These are phyloP conservation scores for Sitta europaea DNA, from an alignment of 2,113 vertebrate genomes.

Conservation along the genomic window DNA sequence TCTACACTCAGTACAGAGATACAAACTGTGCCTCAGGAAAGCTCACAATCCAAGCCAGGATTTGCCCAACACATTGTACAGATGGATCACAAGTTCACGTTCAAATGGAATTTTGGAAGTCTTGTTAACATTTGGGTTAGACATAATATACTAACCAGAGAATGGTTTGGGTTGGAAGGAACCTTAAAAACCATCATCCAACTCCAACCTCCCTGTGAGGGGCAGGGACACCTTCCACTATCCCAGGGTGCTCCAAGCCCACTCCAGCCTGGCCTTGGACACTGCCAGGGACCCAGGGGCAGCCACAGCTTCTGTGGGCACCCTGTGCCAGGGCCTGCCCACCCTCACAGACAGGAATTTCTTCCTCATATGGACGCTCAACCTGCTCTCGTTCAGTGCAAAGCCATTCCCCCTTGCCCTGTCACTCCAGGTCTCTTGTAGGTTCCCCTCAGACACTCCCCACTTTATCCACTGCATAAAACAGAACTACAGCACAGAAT, in stretches of 20 bases:
- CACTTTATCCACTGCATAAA: neutral
- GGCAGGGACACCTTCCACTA: neutral
- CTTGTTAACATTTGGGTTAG: neutral
- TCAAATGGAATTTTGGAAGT: neutral
- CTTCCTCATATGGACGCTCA: neutral
- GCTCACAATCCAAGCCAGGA: neutral
- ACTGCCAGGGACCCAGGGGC: neutral
- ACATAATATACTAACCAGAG: neutral
- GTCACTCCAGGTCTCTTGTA: neutral
- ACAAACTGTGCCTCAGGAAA: neutral
- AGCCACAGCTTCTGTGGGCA: neutral
- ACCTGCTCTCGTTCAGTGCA: no score
- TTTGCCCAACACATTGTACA: neutral
- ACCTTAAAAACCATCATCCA: neutral
- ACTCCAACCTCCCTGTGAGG: neutral
- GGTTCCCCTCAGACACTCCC: neutral
- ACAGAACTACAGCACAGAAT: neutral
- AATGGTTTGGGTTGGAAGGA: neutral
- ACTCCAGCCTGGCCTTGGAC: fast-evolving
- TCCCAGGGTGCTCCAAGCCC: fast-evolving
- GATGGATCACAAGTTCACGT: neutral
- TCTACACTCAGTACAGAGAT: neutral
- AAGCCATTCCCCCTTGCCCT: neutral
- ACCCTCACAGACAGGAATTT: neutral
- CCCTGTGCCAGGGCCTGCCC: fast-evolving